A percentile compares a stretch with the other conserved stretches of the same genome.
Conservation (phyloP, 1,140 invertebrate genomes). For the Gryllus bimaculatus region DNA sequence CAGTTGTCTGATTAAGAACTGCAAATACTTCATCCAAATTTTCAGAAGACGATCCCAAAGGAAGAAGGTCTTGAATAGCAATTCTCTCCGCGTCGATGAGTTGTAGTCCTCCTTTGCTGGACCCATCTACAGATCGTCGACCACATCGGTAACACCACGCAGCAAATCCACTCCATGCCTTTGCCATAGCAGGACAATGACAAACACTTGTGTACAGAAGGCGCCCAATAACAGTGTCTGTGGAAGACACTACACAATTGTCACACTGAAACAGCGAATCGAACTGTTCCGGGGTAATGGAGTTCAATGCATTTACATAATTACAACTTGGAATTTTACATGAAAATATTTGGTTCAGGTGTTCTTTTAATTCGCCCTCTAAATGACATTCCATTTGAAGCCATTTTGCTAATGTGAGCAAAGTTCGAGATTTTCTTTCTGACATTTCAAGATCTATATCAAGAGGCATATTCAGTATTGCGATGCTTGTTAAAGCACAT, state of each 20-base stretch:
- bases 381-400: slow-evolving; percentile 42
- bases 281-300: too few relatives aligned
- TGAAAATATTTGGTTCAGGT: too few relatives aligned
- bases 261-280: background rate
- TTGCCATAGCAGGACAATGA: slow-evolving; percentile 67
- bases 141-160: slow-evolving; percentile 83
- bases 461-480: slow-evolving; percentile 50
- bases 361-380: background rate
- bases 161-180: slow-evolving; percentile 73
- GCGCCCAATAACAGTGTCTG: slow-evolving; percentile 70
- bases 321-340: too few relatives aligned
- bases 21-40: slow-evolving; percentile 52
- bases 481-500: slow-evolving; percentile 53
- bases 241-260: slow-evolving; percentile 48
- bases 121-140: slow-evolving; percentile 70
- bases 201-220: slow-evolving; percentile 70
- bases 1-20: slow-evolving; percentile 54
- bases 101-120: slow-evolving; percentile 47
- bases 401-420: slow-evolving; percentile 67
- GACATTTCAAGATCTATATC: slow-evolving; percentile 43
- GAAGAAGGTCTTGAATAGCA: slow-evolving; percentile 52
- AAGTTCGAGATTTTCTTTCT: slow-evolving; percentile 56
- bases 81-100: slow-evolving; percentile 52
- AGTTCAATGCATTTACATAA: too few relatives aligned
- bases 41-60: slow-evolving; percentile 43